Evolutionary conservation across 2,888 invertebrate species (phyloP), one percentile per base, ranked within the genome.

Genomic region (Erebia ligea): DNA sequence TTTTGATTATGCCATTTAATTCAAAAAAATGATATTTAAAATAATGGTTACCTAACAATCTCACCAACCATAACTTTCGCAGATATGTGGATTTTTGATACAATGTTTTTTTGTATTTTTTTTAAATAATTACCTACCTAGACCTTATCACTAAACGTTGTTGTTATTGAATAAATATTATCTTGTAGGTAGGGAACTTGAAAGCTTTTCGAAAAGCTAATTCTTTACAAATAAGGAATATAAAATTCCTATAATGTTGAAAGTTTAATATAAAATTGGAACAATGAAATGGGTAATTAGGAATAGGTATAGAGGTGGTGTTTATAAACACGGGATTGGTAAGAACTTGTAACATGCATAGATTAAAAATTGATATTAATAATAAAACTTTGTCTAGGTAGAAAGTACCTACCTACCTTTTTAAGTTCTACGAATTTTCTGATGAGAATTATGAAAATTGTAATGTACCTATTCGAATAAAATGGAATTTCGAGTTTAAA

Each of bases 271-370:
- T 42, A 34, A 25, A 34, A 40, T 67, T 42, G 61, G 17, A 67
- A 56, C 48, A 62, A 70, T 61, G 67, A 58, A 67, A 15, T 58
- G 67, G 34, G 58, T 61, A 62, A 62, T 67, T 67, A 62, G 66
- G 34, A 57, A 45, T 67, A 59, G 58, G 58, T 58, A 50, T 50
- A 58, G 45, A 45, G 11, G 19, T 58, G 57, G 57, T 25, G 67
- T 25, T 34, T 11, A 19, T 54, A 17, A 19, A 34, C 17, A 45
- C 45, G 19, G 34, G 25, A 67, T 25, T 57, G 25, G 34, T 45
- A 50, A 15, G 21, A 52, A 64, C 50, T 52, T 52, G 2, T 63
- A 34, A 52, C 25, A 10, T 50, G 21, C 50, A 25, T 50, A 15
- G 2, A 21, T 48, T 64, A 52, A 15, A 21, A 62, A 62, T 17